Base-by-base conservation (phyloP, 2,797 vertebrate genomes). In the Adrianichthys oophorus region DNA sequence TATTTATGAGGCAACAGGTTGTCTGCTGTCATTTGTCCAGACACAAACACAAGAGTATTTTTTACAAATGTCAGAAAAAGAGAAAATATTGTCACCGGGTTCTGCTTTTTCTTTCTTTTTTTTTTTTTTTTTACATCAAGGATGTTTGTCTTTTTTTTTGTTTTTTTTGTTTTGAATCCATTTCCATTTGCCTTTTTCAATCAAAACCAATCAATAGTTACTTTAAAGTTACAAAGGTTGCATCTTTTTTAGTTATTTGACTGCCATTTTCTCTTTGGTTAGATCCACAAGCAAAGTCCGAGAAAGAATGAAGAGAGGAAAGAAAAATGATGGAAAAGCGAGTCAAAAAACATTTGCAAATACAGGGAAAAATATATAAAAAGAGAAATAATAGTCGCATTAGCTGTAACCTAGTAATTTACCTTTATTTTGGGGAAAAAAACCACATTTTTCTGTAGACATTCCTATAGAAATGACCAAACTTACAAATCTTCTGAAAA, bases 131-230 rank as follows among this genome's bases (percentile, higher is more conserved):
- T 44, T 44, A 8, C 7, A 8, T 32, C 29, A 4, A 14, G 44
- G n/a, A 17, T 4, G 10, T 13, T 12, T 13, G 4, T 21, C 18
- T 21, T 8, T 7, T 4, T 45, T 10, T 15, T 5, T 46, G 15
- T 14, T 46, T 13, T 21, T 12, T 46, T 21, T 21, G 4, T 46
- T 44, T 44, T 6, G 7, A 44, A 17, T 12, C 18, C 8, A 14
- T 19, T 24, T 24, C 16, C 45, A 45, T 24, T 45, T 41, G 55
- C 41, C 46, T 24, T 40, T 0, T 56, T 29, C 26, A 59, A 76
- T 82, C 70, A 56, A 26, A 70, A 29, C 52, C 69, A 74, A 77
- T 82, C 72, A 71, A 58, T 26, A 42, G 79, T 64, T 67, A 58
- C 14, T 5, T 68, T 68, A 47, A 12, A n/a, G 61, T 26, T 23